phyloP scores from a whole-genome alignment of 2,888 invertebrate genomes.

The Morpho achilles region DNA sequence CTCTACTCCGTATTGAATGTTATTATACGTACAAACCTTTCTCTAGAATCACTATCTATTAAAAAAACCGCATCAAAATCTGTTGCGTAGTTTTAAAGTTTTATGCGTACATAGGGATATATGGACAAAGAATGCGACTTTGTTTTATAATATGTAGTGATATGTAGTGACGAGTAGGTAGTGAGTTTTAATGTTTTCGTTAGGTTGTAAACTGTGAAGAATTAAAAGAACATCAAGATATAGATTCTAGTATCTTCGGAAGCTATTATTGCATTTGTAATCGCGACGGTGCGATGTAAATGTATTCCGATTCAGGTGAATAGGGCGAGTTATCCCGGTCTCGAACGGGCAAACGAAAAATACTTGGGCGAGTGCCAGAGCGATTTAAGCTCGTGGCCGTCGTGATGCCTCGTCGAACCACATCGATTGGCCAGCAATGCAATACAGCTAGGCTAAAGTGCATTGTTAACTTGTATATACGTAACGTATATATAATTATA shows the following conservation, averaged over 20 bases:
- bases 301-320: conserved; percentile 69
- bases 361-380: conserved; percentile 67
- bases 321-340: conserved; percentile 66
- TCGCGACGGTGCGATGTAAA: conserved; percentile 35
- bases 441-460: conserved; percentile 43
- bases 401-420: conserved; percentile 44
- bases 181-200: not conserved
- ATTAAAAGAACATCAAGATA: conserved; percentile 2
- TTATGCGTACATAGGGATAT: no score
- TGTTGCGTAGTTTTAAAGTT: no score
- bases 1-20: no score
- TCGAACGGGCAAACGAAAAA: conserved; percentile 63
- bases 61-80: no score
- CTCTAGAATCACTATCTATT: no score
- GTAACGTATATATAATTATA: conserved; percentile 13
- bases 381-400: conserved; percentile 51
- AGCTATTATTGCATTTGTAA: conserved; percentile 18
- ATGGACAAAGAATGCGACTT: no score
- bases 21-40: no score
- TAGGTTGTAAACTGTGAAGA: not conserved
- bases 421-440: conserved; percentile 55
- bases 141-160: no score
- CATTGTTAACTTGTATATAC: conserved; percentile 28
- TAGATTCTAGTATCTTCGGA: not conserved
- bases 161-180: no score